phyloP scores from a whole-genome alignment of 2,888 invertebrate species.

The Catocala fraxini region DNA sequence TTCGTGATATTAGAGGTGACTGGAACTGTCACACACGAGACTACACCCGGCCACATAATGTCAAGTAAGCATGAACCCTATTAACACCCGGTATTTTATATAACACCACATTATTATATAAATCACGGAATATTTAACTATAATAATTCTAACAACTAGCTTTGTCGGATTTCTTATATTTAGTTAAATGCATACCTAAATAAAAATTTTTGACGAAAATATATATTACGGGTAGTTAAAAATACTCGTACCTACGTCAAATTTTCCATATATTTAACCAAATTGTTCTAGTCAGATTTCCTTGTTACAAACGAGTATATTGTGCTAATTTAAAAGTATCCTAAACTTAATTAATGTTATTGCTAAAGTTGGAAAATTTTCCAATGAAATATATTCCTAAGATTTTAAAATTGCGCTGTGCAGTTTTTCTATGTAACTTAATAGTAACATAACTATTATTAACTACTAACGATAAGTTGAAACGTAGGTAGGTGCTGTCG shows the following conservation, averaged over 20 bases:
- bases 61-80: constrained; percentile 74
- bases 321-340: no score
- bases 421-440: no score
- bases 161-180: no score
- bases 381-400: no score
- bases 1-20: constrained; percentile 78
- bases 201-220: neutral
- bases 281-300: no score
- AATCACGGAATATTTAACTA: neutral
- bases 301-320: no score
- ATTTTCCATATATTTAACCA: no score
- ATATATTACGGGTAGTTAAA: constrained; percentile 13
- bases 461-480: neutral
- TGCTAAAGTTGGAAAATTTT: no score
- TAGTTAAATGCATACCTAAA: neutral
- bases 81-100: constrained; percentile 31
- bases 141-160: constrained; percentile 1
- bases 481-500: constrained; percentile 1
- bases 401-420: no score
- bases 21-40: constrained; percentile 79
- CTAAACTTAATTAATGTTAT: no score
- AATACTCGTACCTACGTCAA: neutral
- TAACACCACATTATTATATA: constrained; percentile 8
- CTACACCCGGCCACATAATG: constrained; percentile 83
- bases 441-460: no score